A percentile compares a stretch with the other conserved stretches of the same genome.
Conservation (phyloP, 2,113 vertebrate genomes). For the Trochalopteron elliotii region DNA sequence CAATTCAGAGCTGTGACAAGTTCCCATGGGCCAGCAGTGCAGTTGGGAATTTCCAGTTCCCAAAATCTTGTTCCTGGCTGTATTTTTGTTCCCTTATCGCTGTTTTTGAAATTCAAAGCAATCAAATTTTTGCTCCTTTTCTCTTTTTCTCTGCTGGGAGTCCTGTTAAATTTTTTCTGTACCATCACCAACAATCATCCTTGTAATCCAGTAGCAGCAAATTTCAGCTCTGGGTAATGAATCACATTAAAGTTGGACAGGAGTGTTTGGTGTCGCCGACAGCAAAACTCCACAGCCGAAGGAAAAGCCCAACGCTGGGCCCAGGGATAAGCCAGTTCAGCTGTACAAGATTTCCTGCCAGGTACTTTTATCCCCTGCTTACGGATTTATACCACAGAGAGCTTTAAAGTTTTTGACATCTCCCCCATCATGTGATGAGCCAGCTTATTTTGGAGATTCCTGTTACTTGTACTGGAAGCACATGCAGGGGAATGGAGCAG, state of each 20-base stretch:
- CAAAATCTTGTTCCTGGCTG: background rate
- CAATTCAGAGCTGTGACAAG: background rate
- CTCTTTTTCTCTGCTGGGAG: background rate
- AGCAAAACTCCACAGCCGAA: background rate
- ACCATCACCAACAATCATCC: background rate
- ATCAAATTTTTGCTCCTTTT: background rate
- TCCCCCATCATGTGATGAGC: background rate
- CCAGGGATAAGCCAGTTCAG: constrained; percentile 1
- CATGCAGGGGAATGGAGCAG: background rate
- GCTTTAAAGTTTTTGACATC: constrained; percentile 48
- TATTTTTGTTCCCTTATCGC: background rate
- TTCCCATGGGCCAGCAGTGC: background rate
- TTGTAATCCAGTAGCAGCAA: background rate
- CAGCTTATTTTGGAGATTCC: constrained; percentile 1
- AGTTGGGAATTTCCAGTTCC: background rate
- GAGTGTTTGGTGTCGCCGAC: accelerated
- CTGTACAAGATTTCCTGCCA: constrained; percentile 29
- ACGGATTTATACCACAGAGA: constrained; percentile 19
- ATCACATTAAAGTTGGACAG: background rate
- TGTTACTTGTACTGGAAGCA: background rate
- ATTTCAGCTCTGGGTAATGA: background rate
- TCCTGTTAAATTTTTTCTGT: background rate
- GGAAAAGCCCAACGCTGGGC: background rate
- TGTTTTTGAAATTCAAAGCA: background rate
- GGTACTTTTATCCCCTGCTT: background rate